A percentile compares a stretch with the other conserved stretches of the same genome.
Conservation (phyloP, 1,140 invertebrate genomes). For the Parasteatoda tepidariorum region DNA sequence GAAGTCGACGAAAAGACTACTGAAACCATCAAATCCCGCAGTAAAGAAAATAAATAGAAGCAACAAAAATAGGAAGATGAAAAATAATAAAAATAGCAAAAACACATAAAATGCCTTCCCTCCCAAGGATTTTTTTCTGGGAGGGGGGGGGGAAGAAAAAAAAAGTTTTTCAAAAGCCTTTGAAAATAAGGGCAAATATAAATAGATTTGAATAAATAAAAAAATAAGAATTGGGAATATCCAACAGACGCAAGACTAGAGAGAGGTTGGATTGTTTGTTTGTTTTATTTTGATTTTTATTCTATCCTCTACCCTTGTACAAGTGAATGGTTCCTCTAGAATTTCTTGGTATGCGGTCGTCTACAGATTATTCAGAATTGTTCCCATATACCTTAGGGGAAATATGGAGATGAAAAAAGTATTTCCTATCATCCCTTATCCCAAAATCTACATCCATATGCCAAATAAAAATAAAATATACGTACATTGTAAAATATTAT, state of each 20-base stretch:
- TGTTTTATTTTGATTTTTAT: neutral
- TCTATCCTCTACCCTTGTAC: too few species aligned
- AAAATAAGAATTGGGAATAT: constrained; percentile 5
- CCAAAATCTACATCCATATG: too few species aligned
- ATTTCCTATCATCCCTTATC: too few species aligned
- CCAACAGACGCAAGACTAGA: constrained; percentile 3
- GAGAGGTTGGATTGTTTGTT: constrained; percentile 2
- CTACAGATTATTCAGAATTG: neutral
- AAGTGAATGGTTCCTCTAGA: constrained; percentile 16
- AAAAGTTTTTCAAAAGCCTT: constrained; percentile 36
- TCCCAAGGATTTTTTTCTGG: neutral
- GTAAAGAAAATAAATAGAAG: constrained; percentile 39
- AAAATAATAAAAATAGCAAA: neutral
- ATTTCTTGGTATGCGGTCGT: constrained; percentile 37
- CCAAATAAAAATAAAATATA: too few species aligned
- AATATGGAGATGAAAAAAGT: too few species aligned
- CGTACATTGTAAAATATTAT: too few species aligned
- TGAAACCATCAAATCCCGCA: constrained; percentile 31
- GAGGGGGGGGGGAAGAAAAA: neutral
- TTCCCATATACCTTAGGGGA: neutral
- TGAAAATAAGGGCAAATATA: constrained; percentile 39
- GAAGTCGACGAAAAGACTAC: constrained; percentile 31
- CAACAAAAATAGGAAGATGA: constrained; percentile 9
- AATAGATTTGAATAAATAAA: constrained; percentile 49
- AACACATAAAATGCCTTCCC: neutral